Evolutionary conservation across 2,888 invertebrate species (phyloP).

Genomic region (Cantharis flavilabris): DNA sequence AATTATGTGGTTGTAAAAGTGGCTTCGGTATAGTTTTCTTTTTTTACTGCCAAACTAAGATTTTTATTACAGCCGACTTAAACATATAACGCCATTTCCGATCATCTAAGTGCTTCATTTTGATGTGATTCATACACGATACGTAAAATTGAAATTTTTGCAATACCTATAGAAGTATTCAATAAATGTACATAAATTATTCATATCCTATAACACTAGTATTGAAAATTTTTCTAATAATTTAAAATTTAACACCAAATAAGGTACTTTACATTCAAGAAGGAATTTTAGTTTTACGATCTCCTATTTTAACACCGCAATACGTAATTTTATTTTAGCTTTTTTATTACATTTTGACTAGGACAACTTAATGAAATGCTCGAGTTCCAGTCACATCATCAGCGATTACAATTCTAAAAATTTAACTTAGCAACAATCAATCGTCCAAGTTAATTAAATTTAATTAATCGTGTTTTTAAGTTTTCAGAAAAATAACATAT

Average conservation of each 20-base stretch:
- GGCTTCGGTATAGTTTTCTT: neutral
- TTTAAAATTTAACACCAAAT: slow-evolving; percentile 1
- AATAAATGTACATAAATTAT: slow-evolving; percentile 3
- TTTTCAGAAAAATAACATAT: no score
- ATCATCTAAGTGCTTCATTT: neutral
- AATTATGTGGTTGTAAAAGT: neutral
- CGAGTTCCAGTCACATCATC: neutral
- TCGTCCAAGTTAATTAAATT: no score
- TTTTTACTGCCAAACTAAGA: neutral
- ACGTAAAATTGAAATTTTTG: neutral
- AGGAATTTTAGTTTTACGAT: slow-evolving; percentile 1
- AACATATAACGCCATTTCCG: neutral
- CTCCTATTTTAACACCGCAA: slow-evolving; percentile 1
- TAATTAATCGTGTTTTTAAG: no score
- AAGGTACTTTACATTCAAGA: slow-evolving; percentile 1
- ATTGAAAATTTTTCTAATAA: neutral
- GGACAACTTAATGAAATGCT: neutral
- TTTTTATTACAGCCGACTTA: neutral
- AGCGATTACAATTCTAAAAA: neutral
- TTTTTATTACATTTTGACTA: neutral
- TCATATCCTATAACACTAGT: neutral
- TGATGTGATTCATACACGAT: neutral
- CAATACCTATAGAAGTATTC: neutral
- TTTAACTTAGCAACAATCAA: neutral
- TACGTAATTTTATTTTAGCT: neutral